Evolutionary conservation across 2,797 vertebrate species (phyloP).

Genomic region (Rhodeus uyekii): DNA sequence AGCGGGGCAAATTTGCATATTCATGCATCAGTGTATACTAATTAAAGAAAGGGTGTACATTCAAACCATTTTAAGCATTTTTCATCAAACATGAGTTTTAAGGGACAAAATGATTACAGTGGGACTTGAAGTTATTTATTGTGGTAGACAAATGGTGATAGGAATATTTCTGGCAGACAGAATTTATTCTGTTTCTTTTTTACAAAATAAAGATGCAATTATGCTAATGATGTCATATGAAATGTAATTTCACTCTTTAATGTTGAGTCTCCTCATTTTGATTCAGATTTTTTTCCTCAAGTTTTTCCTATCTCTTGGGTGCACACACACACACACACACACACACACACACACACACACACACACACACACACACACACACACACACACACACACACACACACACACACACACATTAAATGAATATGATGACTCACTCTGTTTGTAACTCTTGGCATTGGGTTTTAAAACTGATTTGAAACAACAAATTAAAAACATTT

Average conservation of each 20-base stretch:
- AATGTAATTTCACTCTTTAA: conserved; percentile 33
- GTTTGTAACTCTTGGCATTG: neutral
- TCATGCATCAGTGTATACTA: too few relatives aligned
- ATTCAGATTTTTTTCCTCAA: neutral
- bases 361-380: conserved; percentile 28
- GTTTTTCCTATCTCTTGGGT: neutral
- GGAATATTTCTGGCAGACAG: neutral
- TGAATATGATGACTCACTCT: conserved; percentile 36
- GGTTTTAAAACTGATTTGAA: conserved; percentile 6
- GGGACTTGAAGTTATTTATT: neutral
- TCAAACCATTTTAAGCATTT: too few relatives aligned
- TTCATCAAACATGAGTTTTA: too few relatives aligned
- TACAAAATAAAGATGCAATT: conserved; percentile 5
- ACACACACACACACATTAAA: conserved; percentile 21
- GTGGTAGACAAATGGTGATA: neutral
- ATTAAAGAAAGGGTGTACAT: too few relatives aligned
- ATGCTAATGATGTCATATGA: conserved; percentile 30
- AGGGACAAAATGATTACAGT: too few relatives aligned
- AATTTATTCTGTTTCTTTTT: neutral
- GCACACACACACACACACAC: conserved; percentile 13
- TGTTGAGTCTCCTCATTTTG: conserved; percentile 26
- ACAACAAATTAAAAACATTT: conserved; percentile 21
- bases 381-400: conserved; percentile 21
- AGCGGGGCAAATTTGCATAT: too few relatives aligned
- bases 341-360: conserved; percentile 18